A percentile compares a stretch with the other conserved stretches of the same genome.
These are phyloP conservation scores for Caenorhabditis sulstoni DNA, from an alignment of 2,888 invertebrate genomes.

Conservation along the genomic window DNA sequence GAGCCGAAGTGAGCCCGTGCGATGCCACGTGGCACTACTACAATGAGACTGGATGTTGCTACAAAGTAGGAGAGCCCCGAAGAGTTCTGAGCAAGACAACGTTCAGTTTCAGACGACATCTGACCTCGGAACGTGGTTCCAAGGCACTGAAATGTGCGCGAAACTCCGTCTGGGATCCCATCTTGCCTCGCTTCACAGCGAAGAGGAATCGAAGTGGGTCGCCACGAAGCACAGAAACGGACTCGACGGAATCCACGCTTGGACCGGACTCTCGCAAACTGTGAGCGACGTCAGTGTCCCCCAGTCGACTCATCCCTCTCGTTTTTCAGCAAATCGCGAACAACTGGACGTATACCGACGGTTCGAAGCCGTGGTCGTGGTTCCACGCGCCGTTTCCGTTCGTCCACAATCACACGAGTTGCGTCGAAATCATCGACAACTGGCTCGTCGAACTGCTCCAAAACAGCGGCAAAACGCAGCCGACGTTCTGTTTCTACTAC, in stretches of 20 bases:
- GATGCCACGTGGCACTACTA: constrained; percentile 38
- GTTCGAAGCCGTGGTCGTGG: constrained; percentile 38
- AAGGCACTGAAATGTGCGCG: constrained; percentile 30
- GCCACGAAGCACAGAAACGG: constrained; percentile 17
- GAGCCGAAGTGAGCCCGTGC: constrained; percentile 30
- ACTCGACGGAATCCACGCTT: constrained; percentile 39
- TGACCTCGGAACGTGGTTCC: constrained; percentile 39
- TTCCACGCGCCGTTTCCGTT: constrained; percentile 18
- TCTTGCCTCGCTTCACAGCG: constrained; percentile 25
- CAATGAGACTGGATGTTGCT: constrained; percentile 44
- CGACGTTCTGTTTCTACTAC: constrained; percentile 26
- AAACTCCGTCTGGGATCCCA: constrained; percentile 32
- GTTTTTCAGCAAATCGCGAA: constrained; percentile 21
- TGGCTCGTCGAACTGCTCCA: constrained; percentile 32
- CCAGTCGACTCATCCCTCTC: background rate
- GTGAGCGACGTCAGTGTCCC: background rate
- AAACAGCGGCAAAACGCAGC: constrained; percentile 38
- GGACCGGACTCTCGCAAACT: constrained; percentile 42
- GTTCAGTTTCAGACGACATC: constrained; percentile 13
- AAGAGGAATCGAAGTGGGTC: constrained; percentile 27
- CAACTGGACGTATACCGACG: constrained; percentile 46
- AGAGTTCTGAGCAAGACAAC: background rate
- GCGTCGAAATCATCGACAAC: constrained; percentile 40
- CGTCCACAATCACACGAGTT: constrained; percentile 37
- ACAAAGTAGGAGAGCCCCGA: constrained; percentile 12